Evolutionary conservation across 2,888 invertebrate species (phyloP).

Genomic region (Heliothis peltigera): DNA sequence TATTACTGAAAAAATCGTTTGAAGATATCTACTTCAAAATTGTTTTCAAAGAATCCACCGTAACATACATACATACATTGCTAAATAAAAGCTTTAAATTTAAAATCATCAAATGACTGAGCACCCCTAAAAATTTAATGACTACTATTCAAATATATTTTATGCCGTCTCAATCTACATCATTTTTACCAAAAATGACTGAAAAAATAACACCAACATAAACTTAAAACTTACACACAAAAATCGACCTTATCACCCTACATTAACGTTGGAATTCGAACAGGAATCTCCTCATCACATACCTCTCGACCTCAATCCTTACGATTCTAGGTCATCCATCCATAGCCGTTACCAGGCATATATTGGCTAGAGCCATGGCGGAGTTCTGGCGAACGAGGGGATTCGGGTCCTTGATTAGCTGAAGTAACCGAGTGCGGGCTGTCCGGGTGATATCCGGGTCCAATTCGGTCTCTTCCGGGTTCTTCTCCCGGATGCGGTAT

Average conservation of each 20-base stretch:
- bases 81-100: too few relatives aligned
- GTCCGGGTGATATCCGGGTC: conserved; percentile 78
- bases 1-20: too few relatives aligned
- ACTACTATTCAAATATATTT: too few relatives aligned
- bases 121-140: too few relatives aligned
- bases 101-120: too few relatives aligned
- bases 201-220: not conserved
- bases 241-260: not conserved
- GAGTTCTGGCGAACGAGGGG: conserved; percentile 89
- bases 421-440: conserved; percentile 85
- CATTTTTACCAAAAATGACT: not conserved
- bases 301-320: conserved; percentile 13
- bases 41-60: too few relatives aligned
- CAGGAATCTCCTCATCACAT: conserved; percentile 36
- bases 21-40: too few relatives aligned
- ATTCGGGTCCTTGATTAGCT: conserved; percentile 89
- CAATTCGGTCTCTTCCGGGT: conserved; percentile 72
- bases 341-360: conserved; percentile 73
- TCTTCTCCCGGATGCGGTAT: conserved; percentile 74
- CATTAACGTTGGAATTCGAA: conserved; percentile 48
- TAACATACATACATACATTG: too few relatives aligned
- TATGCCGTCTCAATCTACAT: not conserved
- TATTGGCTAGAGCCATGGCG: conserved; percentile 88
- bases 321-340: conserved; percentile 60
- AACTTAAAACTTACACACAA: not conserved